Evolutionary conservation across 2,113 vertebrate species (phyloP).

Genomic region (Anolis carolinensis): DNA sequence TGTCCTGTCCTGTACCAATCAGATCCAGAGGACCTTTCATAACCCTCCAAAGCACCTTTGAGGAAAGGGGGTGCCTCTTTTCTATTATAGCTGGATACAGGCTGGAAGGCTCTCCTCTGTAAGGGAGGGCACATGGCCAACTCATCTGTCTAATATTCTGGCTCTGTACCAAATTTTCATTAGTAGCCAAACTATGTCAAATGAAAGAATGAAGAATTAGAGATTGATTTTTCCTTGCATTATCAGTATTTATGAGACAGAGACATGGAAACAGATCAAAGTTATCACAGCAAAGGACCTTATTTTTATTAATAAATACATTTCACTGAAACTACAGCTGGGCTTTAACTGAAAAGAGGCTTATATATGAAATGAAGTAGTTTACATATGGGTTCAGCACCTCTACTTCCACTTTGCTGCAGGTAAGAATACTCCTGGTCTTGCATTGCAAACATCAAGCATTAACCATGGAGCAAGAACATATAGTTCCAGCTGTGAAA

Average conservation of each 20-base stretch:
- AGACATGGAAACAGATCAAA: background rate
- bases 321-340: background rate
- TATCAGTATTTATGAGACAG: background rate
- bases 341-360: background rate
- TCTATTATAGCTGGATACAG: background rate
- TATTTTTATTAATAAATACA: background rate
- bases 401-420: background rate
- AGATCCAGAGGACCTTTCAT: too few species aligned
- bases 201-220: background rate
- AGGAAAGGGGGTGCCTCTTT: too few species aligned
- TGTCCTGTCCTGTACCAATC: too few species aligned
- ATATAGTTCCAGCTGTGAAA: background rate
- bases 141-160: background rate
- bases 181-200: background rate
- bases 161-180: background rate
- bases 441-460: background rate
- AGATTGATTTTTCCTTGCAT: background rate
- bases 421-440: background rate
- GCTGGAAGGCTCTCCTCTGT: background rate
- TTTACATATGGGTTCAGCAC: background rate
- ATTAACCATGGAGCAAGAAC: background rate
- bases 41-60: background rate
- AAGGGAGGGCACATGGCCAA: background rate
- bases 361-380: background rate
- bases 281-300: too few species aligned